Evolutionary conservation across 2,797 vertebrate genomes (phyloP).

Genomic region (Sylvilagus floridanus): DNA sequence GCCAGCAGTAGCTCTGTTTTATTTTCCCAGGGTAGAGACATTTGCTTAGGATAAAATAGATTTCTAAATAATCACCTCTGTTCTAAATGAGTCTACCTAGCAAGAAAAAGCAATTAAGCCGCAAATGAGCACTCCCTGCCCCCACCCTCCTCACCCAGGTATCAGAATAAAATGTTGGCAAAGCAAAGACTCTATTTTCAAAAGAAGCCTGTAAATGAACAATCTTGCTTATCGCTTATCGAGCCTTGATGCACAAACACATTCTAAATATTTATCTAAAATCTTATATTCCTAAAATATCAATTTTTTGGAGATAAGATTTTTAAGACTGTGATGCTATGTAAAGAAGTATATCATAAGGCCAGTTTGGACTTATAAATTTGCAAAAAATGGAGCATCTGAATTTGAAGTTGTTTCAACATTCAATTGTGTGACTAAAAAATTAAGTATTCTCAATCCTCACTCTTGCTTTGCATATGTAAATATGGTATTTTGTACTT

Average conservation of each 20-base stretch:
- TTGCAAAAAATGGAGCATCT: conserved; percentile 6
- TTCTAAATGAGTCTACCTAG: conserved; percentile 71
- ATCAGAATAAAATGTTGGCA: conserved; percentile 70
- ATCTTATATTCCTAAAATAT: conserved; percentile 59
- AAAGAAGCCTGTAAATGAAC: conserved; percentile 47
- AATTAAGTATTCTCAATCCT: conserved; percentile 66
- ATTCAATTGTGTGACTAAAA: conserved; percentile 68
- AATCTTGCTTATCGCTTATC: neutral
- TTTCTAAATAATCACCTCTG: conserved; percentile 76
- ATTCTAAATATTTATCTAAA: conserved; percentile 72
- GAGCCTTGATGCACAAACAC: conserved; percentile 58
- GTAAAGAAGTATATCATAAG: conserved; percentile 46
- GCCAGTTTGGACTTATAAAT: conserved; percentile 52
- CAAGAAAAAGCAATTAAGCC: conserved; percentile 70
- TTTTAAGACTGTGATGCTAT: neutral
- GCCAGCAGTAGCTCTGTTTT: conserved; percentile 57
- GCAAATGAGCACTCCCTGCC: neutral
- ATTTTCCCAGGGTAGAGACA: conserved; percentile 73
- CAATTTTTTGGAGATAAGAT: conserved; percentile 55
- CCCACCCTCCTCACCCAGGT: conserved; percentile 21
- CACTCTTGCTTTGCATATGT: conserved; percentile 72
- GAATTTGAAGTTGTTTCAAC: conserved; percentile 62
- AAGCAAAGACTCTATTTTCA: conserved; percentile 64
- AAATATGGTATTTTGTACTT: conserved; percentile 72
- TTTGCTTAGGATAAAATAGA: conserved; percentile 78